Conservation (phyloP, 2,797 vertebrate species). For the Ceryle rudis region DNA sequence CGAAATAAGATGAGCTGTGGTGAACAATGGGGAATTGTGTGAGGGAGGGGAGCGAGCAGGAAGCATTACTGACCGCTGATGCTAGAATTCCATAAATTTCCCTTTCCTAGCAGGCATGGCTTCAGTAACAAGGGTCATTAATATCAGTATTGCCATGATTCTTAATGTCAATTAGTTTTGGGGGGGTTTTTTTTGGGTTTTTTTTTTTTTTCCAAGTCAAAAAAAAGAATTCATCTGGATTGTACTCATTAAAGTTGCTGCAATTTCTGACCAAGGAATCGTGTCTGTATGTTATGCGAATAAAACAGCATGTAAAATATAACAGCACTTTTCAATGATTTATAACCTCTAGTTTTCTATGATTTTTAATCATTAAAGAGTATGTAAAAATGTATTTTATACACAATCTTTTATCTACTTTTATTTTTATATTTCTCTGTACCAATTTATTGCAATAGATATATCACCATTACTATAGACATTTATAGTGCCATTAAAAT, state of each 20-base stretch:
- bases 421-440: conserved; percentile 85
- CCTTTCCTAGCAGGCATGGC: background rate
- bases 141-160: conserved; percentile 6
- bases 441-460: conserved; percentile 80
- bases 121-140: conserved; percentile 5
- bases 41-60: background rate
- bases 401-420: conserved; percentile 83
- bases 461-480: conserved; percentile 83
- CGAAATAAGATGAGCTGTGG: background rate
- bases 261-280: conserved; percentile 36
- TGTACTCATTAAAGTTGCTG: conserved; percentile 43
- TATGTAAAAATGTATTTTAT: conserved; percentile 85
- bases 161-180: conserved; percentile 44
- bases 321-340: conserved; percentile 57
- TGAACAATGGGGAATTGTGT: background rate
- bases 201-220: conserved; percentile 42
- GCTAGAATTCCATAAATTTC: conserved; percentile 12
- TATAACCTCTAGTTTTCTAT: conserved; percentile 75
- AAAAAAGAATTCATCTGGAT: conserved; percentile 61
- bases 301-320: conserved; percentile 40
- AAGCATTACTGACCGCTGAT: background rate
- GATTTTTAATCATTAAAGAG: conserved; percentile 83
- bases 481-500: conserved; percentile 85
- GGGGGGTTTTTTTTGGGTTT: background rate
- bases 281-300: background rate